Evolutionary conservation across 2,797 vertebrate species (phyloP).

Genomic region (Centropyge bicolor): DNA sequence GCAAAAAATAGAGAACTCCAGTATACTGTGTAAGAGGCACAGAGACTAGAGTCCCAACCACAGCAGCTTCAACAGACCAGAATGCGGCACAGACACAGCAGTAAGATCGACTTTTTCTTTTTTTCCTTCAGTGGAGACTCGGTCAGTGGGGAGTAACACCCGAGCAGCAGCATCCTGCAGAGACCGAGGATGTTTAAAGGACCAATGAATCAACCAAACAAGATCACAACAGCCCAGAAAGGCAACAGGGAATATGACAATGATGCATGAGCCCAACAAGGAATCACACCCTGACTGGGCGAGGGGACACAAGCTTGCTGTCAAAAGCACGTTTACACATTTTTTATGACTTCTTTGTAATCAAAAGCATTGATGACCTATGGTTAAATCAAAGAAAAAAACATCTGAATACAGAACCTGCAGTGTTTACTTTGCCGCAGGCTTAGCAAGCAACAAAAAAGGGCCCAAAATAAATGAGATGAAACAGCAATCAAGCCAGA

Average conservation of each 20-base stretch:
- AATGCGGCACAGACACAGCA: constrained; percentile 7
- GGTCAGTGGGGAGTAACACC: constrained; percentile 32
- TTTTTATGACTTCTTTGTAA: not conserved
- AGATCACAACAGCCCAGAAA: constrained; percentile 37
- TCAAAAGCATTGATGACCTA: not conserved
- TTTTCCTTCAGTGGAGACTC: not conserved
- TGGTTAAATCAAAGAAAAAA: not conserved
- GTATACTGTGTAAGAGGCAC: not conserved
- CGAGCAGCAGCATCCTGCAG: constrained; percentile 30
- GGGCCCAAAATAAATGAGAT: constrained; percentile 28
- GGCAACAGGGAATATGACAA: constrained; percentile 30
- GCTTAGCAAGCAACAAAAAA: constrained; percentile 20
- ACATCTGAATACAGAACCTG: constrained; percentile 12
- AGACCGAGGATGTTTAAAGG: constrained; percentile 50
- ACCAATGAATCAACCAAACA: constrained; percentile 64
- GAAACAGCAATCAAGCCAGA: constrained; percentile 42
- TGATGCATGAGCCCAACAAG: constrained; percentile 40
- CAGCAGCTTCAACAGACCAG: not conserved
- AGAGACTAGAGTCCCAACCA: not conserved
- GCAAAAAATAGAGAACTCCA: not conserved
- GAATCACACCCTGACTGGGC: constrained; percentile 16
- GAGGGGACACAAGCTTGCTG: constrained; percentile 7
- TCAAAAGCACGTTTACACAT: not conserved
- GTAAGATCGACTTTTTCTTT: not conserved
- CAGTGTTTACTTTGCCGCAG: constrained; percentile 22